These are phyloP conservation scores for Scatophagus argus DNA, from an alignment of 2,113 vertebrate species.

Conservation along the genomic window DNA sequence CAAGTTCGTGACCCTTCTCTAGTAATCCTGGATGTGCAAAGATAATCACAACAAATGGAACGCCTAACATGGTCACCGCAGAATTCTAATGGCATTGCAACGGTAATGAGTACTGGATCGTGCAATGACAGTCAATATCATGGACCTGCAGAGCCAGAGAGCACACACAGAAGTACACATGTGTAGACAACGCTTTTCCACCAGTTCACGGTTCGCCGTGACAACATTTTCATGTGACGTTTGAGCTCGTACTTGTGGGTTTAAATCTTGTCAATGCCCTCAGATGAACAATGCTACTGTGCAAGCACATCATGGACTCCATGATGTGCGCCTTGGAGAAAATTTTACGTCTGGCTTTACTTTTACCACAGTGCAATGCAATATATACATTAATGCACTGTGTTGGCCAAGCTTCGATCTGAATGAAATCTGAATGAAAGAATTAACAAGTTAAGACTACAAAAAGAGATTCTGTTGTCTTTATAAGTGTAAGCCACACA, in stretches of 20 bases:
- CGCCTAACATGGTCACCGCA: background rate
- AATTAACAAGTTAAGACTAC: background rate
- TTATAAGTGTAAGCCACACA: background rate
- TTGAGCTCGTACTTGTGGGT: too few species aligned
- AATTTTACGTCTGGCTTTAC: too few species aligned
- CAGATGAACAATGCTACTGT: background rate
- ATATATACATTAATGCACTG: too few species aligned
- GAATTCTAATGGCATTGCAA: constrained; percentile 27
- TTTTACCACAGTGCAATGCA: too few species aligned
- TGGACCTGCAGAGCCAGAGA: too few species aligned
- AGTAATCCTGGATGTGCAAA: constrained; percentile 2
- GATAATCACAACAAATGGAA: constrained; percentile 15
- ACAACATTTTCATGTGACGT: too few species aligned
- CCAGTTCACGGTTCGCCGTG: too few species aligned
- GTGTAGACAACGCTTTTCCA: too few species aligned
- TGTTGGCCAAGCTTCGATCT: too few species aligned
- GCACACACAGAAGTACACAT: too few species aligned
- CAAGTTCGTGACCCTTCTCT: background rate
- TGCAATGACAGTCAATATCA: constrained; percentile 10
- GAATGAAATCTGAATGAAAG: background rate
- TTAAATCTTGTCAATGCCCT: too few species aligned
- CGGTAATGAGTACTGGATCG: constrained; percentile 23
- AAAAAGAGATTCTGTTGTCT: background rate
- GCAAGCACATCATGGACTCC: background rate
- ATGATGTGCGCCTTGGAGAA: too few species aligned